Percentiles rank a stretch among this genome's conserved stretches.
These are phyloP conservation scores for Amniataba percoides DNA, from an alignment of 2,797 vertebrate species.

Conservation along the genomic window DNA sequence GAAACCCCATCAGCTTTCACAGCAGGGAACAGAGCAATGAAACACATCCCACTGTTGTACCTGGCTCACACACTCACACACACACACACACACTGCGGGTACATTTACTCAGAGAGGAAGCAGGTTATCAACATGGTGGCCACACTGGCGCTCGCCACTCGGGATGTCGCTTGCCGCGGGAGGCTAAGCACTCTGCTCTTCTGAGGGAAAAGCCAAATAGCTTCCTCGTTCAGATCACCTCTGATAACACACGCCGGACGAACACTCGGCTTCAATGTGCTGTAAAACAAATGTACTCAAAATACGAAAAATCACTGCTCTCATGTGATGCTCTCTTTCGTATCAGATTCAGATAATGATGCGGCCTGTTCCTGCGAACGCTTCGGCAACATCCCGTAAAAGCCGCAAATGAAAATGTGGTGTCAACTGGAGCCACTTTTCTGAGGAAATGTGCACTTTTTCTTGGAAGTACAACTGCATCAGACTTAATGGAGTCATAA, in stretches of 20 bases:
- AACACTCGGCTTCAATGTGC: conserved; percentile 5
- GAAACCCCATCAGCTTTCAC: conserved; percentile 82
- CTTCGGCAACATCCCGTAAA: neutral
- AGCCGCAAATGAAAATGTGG: conserved; percentile 6
- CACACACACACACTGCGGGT: conserved; percentile 23
- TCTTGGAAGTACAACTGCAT: neutral
- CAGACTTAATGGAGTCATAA: neutral
- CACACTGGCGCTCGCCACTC: conserved; percentile 28
- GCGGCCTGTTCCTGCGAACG: neutral
- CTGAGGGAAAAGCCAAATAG: conserved; percentile 26
- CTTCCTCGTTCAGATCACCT: conserved; percentile 30
- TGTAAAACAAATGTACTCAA: conserved; percentile 14
- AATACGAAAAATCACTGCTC: conserved; percentile 6
- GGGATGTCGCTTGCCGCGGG: conserved; percentile 38
- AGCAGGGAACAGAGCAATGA: conserved; percentile 79
- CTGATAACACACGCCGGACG: conserved; percentile 5
- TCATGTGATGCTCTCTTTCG: neutral
- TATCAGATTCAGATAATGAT: conserved; percentile 17
- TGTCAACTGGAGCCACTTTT: conserved; percentile 3
- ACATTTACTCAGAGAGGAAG: conserved; percentile 53
- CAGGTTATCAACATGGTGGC: conserved; percentile 41
- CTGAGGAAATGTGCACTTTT: conserved; percentile 3
- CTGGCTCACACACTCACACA: conserved; percentile 25
- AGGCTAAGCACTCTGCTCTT: conserved; percentile 21
- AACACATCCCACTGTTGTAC: conserved; percentile 64